Evolutionary conservation across 1,140 invertebrate species (phyloP).

Genomic region (Caerostris extrusa): DNA sequence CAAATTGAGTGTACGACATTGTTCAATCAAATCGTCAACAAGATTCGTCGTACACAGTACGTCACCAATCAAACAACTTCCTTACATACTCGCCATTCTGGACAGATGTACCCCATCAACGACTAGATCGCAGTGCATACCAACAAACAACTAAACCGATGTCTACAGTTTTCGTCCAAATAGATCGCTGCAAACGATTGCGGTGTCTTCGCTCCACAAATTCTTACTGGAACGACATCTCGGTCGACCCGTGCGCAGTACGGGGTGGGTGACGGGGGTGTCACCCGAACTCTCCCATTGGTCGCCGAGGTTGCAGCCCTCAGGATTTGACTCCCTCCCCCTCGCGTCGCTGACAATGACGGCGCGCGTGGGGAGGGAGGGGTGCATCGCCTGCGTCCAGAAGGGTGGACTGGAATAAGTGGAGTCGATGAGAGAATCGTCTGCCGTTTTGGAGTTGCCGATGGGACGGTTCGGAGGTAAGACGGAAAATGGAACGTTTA

Average conservation of each 20-base stretch:
- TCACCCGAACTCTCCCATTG: constrained; percentile 28
- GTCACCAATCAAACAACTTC: neutral
- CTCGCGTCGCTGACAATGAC: neutral
- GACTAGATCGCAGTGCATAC: neutral
- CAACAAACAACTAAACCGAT: neutral
- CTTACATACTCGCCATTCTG: constrained; percentile 8
- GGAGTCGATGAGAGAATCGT: neutral
- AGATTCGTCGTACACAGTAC: constrained; percentile 12
- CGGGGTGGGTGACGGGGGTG: constrained; percentile 61
- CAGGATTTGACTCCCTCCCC: constrained; percentile 17
- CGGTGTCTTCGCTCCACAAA: neutral
- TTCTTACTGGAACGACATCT: constrained; percentile 21
- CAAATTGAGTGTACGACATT: constrained; percentile 92
- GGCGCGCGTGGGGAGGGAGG: neutral
- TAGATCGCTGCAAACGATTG: neutral
- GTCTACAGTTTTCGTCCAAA: neutral
- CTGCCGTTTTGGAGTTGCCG: constrained; percentile 22
- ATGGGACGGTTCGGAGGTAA: constrained; percentile 17
- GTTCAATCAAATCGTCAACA: constrained; percentile 17
- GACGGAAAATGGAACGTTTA: neutral
- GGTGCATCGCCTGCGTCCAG: neutral
- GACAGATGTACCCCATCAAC: neutral
- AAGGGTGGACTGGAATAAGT: neutral
- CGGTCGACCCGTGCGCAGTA: neutral
- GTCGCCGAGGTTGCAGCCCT: neutral